Percentiles rank a stretch among this genome's conserved stretches.
Conservation (phyloP, 2,888 invertebrate genomes). For the Hydropsyche betteni region DNA sequence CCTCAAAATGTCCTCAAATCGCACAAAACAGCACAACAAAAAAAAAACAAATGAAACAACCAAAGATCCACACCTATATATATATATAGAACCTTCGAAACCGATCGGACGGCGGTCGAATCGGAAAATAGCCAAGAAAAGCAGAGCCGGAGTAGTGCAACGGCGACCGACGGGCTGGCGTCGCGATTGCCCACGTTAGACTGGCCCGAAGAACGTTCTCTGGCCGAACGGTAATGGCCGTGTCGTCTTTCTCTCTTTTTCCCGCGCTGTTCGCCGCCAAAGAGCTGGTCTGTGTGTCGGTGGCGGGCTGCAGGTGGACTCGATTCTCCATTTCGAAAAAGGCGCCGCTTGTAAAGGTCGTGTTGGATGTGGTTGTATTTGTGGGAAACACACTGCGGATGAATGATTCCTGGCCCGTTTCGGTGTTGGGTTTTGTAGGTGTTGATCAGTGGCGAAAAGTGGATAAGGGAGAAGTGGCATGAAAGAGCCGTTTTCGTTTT, state of each 20-base stretch:
- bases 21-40: no score
- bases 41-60: no score
- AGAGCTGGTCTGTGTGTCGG: not conserved
- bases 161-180: slow-evolving; percentile 3
- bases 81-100: no score
- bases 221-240: slow-evolving; percentile 17
- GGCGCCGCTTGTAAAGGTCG: slow-evolving; percentile 31
- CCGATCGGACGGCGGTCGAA: no score
- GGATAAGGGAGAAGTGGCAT: no score
- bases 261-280: not conserved
- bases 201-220: slow-evolving; percentile 16
- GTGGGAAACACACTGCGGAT: no score
- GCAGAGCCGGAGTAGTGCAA: not conserved
- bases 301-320: slow-evolving; percentile 31
- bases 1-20: no score
- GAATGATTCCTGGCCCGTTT: no score
- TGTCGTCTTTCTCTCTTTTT: slow-evolving; percentile 21
- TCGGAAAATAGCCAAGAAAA: not conserved
- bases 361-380: not conserved
- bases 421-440: no score
- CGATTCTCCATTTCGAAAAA: slow-evolving; percentile 32
- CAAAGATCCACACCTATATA: no score
- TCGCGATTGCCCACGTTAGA: slow-evolving; percentile 32
- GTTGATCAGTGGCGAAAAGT: no score
- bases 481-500: no score